These are phyloP conservation scores for Beris morrisii DNA, from an alignment of 2,888 invertebrate genomes.

Conservation along the genomic window DNA sequence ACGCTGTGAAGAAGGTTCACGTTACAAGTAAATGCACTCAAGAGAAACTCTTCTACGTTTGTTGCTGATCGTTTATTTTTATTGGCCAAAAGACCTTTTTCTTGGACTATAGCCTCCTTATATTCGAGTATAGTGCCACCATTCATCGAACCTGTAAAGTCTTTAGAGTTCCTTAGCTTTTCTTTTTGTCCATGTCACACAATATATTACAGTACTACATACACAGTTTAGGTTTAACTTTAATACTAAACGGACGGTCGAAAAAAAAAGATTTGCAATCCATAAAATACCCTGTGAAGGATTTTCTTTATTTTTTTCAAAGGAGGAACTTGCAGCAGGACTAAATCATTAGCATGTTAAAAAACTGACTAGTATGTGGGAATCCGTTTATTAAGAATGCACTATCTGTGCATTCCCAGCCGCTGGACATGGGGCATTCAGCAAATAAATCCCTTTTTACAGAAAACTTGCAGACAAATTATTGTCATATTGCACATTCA, in stretches of 20 bases:
- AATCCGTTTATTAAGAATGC: slow-evolving; percentile 27
- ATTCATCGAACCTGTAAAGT: slow-evolving; percentile 25
- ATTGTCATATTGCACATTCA: background rate
- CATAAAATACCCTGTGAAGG: background rate
- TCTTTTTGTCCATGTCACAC: slow-evolving; percentile 23
- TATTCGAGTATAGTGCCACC: slow-evolving; percentile 14
- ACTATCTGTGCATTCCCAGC: background rate
- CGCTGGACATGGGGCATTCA: slow-evolving; percentile 18
- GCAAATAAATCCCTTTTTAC: slow-evolving; percentile 28
- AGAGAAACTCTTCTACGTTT: slow-evolving; percentile 45
- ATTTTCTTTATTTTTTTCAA: no score
- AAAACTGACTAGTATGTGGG: slow-evolving; percentile 21
- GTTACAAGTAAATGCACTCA: slow-evolving; percentile 58
- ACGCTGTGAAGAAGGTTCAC: slow-evolving; percentile 46
- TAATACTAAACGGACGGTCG: slow-evolving; percentile 1
- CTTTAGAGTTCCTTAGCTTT: background rate
- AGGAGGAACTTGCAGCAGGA: slow-evolving; percentile 12
- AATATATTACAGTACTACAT: slow-evolving; percentile 6
- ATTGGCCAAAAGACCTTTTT: slow-evolving; percentile 30
- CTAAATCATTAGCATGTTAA: slow-evolving; percentile 32
- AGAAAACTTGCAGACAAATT: slow-evolving; percentile 29
- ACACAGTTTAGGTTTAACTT: slow-evolving; percentile 5
- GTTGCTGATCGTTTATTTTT: slow-evolving; percentile 33
- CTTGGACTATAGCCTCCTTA: background rate
- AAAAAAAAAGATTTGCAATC: slow-evolving; percentile 3